Percentiles rank a stretch among this genome's conserved stretches.
Conservation (phyloP, 2,797 vertebrate species). For the Glyptemys insculpta region DNA sequence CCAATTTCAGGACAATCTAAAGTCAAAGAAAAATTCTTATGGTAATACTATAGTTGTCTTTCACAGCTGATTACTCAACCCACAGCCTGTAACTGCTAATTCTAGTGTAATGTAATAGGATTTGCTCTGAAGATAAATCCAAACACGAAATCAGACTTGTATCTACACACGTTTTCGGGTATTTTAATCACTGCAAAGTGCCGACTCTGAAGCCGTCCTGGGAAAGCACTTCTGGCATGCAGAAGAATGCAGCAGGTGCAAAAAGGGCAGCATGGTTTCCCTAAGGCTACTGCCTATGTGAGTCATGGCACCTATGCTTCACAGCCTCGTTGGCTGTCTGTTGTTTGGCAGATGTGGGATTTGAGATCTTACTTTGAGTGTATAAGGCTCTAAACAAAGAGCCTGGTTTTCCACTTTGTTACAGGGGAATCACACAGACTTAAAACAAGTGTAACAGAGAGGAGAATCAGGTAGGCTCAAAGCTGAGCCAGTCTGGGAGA, state of each 20-base stretch:
- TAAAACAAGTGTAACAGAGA: not conserved
- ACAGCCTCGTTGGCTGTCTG: not conserved
- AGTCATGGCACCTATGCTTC: not conserved
- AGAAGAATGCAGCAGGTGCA: not conserved
- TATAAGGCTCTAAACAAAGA: not conserved
- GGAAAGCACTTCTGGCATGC: not conserved
- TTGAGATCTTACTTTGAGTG: not conserved
- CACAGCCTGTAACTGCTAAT: not conserved
- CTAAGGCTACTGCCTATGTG: not conserved
- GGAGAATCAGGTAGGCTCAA: not conserved
- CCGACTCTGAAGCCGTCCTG: not conserved
- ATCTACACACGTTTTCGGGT: not conserved
- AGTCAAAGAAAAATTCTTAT: not conserved
- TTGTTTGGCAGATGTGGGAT: not conserved
- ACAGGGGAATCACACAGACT: fast-evolving
- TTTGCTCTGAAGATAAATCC: not conserved
- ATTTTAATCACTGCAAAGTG: not conserved
- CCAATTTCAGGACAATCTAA: not conserved
- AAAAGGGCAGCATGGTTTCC: not conserved
- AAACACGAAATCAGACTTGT: not conserved
- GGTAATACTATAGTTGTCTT: not conserved
- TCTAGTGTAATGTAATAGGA: not conserved
- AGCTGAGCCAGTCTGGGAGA: not conserved
- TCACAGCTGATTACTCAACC: not conserved
- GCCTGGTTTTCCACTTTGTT: not conserved